Conservation (phyloP, 30 jellyfish, hydroid and myxozoan species). For the Aurelia aurita complex sp. Pacific region DNA sequence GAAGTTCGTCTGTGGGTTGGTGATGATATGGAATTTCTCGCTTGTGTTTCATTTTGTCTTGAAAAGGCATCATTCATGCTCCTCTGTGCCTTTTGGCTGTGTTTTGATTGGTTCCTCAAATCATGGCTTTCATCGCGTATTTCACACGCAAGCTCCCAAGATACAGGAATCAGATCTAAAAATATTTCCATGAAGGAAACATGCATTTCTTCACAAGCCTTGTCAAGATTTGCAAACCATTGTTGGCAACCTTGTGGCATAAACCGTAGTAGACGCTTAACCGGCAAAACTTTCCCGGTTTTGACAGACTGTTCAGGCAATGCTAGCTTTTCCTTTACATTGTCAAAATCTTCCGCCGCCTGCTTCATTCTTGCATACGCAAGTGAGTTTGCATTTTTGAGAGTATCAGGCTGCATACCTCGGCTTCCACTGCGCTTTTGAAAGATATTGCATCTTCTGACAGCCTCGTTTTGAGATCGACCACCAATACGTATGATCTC, state of each 20-base stretch:
- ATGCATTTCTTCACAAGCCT: not conserved
- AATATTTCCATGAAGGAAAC: conserved; percentile 34
- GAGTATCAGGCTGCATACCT: not conserved
- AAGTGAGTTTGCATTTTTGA: not conserved
- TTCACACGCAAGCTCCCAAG: not conserved
- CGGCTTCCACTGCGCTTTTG: conserved; percentile 2
- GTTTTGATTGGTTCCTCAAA: not conserved
- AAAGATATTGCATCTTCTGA: conserved; percentile 24
- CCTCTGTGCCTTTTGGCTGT: not conserved
- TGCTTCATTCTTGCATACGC: not conserved
- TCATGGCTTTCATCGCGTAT: not conserved
- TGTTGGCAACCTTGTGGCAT: not conserved
- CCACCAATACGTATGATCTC: conserved; percentile 79
- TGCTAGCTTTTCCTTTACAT: not conserved
- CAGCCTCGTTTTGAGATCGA: conserved; percentile 59
- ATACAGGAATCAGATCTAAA: conserved; percentile 25
- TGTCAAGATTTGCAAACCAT: not conserved
- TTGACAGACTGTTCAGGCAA: not conserved
- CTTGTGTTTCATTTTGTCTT: not conserved
- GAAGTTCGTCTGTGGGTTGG: too few species aligned
- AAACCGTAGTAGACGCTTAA: not conserved
- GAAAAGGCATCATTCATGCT: not conserved
- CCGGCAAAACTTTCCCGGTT: not conserved
- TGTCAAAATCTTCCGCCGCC: not conserved
- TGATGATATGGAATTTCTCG: too few species aligned